Base-by-base conservation (phyloP, 2,888 invertebrate genomes). In the Morpho achilles region DNA sequence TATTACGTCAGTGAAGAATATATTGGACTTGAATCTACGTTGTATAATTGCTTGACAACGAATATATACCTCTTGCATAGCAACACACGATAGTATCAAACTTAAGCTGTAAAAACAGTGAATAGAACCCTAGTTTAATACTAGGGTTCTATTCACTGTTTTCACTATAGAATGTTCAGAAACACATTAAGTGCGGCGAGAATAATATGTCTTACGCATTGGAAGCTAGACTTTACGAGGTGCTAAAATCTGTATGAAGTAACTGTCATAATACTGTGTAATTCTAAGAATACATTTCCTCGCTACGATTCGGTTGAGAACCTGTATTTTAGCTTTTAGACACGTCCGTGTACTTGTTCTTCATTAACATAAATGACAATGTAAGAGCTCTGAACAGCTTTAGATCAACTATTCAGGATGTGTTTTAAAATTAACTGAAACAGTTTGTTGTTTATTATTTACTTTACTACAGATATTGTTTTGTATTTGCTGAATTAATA, bases 161-260 rank as follows among this genome's bases (percentile, higher is more conserved):
- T n/a, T n/a, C n/a, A 16, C 42, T 41, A 50, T 50, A 41, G 16
- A 42, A 8, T 41, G 41, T 40, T 50, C 40, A 40, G 52, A 45
- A 53, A 45, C 32, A 40, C 45, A 53, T 56, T 43, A 60, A 45
- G 42, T 45, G 45, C 45, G 32, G 44, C 45, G 45, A 39, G 40
- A 54, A 42, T 80, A 76, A 81, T 80, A 76, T 54, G 70, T 72
- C 70, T 62, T 44, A 56, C 73, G 78, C 82, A 83, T 84, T 83
- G 79, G 80, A 82, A 77, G 75, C 76, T 73, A 75, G 75, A 79
- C 76, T 84, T 84, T 84, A 84, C 77, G 84, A 84, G 72, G 84
- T 83, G 82, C 81, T 85, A 84, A 84, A 80, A 76, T 73, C 57
- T 73, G 73, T 77, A 82, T 82, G 73, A 77, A 82, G 79, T 76